phyloP scores from a whole-genome alignment of 2,113 vertebrate genomes.

The Rynchops niger region DNA sequence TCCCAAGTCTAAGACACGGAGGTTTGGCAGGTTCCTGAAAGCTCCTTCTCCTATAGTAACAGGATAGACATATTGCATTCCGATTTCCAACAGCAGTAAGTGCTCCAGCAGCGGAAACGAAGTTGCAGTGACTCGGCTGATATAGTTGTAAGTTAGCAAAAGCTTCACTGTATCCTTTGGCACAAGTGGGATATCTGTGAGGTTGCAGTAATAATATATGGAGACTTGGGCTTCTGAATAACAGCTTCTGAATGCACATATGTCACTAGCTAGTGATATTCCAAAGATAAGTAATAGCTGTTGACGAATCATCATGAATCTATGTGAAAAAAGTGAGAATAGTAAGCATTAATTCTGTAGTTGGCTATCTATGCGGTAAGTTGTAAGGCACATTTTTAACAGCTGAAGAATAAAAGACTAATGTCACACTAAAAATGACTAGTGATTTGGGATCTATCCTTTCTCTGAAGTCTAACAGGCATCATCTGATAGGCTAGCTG shows the following conservation, averaged over 20 bases:
- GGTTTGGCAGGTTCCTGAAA: slow-evolving; percentile 79
- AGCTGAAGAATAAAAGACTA: not conserved
- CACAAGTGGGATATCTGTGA: slow-evolving; percentile 75
- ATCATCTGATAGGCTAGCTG: not conserved
- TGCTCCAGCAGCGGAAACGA: slow-evolving; percentile 73
- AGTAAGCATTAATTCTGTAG: not conserved
- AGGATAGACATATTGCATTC: slow-evolving; percentile 35
- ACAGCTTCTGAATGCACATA: slow-evolving; percentile 49
- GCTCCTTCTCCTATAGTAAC: slow-evolving; percentile 76
- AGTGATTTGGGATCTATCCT: not conserved
- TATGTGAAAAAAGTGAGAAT: not conserved
- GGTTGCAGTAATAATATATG: slow-evolving; percentile 23
- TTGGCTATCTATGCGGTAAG: not conserved
- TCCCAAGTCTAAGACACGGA: slow-evolving; percentile 77
- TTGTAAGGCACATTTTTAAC: not conserved
- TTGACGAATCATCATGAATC: slow-evolving; percentile 48
- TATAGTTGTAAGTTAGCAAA: slow-evolving; percentile 75
- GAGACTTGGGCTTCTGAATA: slow-evolving; percentile 19
- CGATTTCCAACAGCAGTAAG: slow-evolving; percentile 72
- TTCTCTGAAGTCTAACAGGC: not conserved
- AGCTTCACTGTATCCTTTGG: slow-evolving; percentile 68
- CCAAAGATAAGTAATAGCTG: slow-evolving; percentile 54
- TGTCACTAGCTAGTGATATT: not conserved
- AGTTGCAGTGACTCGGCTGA: slow-evolving; percentile 69
- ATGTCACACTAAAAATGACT: not conserved